Evolutionary conservation across 2,888 invertebrate species (phyloP).

Genomic region (Julus scandinavius): DNA sequence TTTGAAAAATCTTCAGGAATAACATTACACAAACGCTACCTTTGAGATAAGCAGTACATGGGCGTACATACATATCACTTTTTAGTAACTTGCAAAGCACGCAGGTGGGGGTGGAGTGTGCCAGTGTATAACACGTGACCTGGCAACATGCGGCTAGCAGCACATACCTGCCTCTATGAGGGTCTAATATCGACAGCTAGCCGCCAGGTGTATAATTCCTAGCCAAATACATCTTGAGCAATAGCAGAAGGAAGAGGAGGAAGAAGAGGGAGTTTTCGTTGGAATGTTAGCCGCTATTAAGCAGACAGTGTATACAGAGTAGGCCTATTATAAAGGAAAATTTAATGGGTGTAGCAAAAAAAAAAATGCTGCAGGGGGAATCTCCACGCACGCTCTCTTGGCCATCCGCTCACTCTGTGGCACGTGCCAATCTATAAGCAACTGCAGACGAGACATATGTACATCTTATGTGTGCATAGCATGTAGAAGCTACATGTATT

Average conservation of each 20-base stretch:
- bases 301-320: conserved; percentile 31
- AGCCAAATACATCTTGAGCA: conserved; percentile 28
- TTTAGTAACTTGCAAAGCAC: neutral
- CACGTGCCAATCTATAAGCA: neutral
- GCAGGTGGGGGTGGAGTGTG: conserved; percentile 17
- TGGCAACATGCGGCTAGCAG: conserved; percentile 15
- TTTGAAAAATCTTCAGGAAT: neutral
- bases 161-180: neutral
- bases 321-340: conserved; percentile 24
- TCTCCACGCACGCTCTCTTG: conserved; percentile 4
- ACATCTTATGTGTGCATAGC: too few relatives aligned
- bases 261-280: neutral
- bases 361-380: neutral
- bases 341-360: conserved; percentile 37
- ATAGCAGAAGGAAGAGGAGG: neutral
- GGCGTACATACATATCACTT: neutral
- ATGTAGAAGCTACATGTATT: too few relatives aligned
- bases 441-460: neutral
- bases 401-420: neutral
- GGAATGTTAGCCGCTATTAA: conserved; percentile 28
- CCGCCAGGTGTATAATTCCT: conserved; percentile 29
- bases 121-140: neutral
- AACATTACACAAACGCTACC: neutral
- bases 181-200: neutral
- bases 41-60: neutral